Conservation (phyloP, 2,888 invertebrate species). For the Pristionchus exspectatus region DNA sequence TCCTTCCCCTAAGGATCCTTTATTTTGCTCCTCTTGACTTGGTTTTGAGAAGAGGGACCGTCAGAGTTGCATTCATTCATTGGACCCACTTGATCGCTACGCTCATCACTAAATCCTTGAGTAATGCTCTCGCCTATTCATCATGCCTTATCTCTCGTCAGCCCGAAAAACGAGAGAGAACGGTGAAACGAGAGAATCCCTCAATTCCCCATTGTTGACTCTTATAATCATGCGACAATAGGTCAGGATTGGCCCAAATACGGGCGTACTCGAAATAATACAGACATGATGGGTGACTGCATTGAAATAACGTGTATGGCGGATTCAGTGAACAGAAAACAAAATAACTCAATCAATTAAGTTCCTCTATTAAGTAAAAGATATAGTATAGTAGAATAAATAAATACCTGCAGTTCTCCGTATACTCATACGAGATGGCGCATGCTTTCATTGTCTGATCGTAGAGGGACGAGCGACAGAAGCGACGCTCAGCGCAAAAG, state of each 20-base stretch:
- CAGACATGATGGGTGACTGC: neutral
- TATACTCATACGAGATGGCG: conserved; percentile 73
- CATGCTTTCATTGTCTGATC: conserved; percentile 71
- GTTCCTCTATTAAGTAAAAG: too few relatives aligned
- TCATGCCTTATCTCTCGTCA: too few relatives aligned
- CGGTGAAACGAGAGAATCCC: neutral
- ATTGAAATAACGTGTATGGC: neutral
- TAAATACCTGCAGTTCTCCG: conserved; percentile 65
- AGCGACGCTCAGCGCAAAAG: conserved; percentile 74
- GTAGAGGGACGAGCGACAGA: conserved; percentile 76
- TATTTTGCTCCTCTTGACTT: conserved; percentile 15
- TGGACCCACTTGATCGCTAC: neutral
- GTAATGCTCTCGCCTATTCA: too few relatives aligned
- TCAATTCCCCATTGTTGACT: neutral
- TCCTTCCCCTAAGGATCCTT: neutral
- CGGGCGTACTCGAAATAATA: neutral
- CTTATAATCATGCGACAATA: conserved; percentile 6
- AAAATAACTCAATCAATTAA: too few relatives aligned
- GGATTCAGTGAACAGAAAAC: too few relatives aligned
- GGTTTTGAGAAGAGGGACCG: neutral
- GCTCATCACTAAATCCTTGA: conserved; percentile 15
- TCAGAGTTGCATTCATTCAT: neutral
- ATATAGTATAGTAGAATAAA: too few relatives aligned
- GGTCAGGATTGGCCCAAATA: conserved; percentile 41
- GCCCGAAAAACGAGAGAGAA: too few relatives aligned